Evolutionary conservation across 2,797 vertebrate species (phyloP).

Genomic region (Pseudochromis fuscus): DNA sequence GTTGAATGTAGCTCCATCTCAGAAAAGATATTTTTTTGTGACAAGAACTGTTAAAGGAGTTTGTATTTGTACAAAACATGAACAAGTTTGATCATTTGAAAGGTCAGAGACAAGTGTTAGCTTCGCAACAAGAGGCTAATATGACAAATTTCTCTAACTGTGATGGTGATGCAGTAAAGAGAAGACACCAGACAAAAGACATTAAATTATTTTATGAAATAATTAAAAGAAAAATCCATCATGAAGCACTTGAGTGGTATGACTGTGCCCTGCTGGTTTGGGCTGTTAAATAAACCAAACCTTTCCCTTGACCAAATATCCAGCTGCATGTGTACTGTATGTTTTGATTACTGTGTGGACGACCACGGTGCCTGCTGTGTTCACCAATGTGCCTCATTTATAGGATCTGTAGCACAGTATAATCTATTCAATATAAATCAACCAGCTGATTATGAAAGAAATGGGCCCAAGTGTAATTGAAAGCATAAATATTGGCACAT

Average conservation of each 20-base stretch:
- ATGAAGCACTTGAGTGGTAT: background rate
- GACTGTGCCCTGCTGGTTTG: background rate
- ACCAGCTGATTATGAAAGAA: slow-evolving; percentile 15
- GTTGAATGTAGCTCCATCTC: background rate
- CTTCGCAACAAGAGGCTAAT: slow-evolving; percentile 2
- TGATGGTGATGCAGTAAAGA: background rate
- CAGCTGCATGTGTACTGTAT: slow-evolving; percentile 10
- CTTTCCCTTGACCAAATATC: slow-evolving; percentile 36
- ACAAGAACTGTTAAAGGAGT: background rate
- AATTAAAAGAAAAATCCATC: background rate
- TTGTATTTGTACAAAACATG: slow-evolving; percentile 3
- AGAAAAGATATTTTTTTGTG: background rate
- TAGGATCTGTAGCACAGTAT: background rate
- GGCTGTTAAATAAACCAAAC: slow-evolving; percentile 5
- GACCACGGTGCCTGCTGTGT: slow-evolving; percentile 56
- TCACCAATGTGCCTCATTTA: slow-evolving; percentile 58
- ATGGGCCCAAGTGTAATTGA: slow-evolving; percentile 2
- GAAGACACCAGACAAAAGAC: background rate
- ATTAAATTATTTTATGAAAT: background rate
- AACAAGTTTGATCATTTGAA: slow-evolving; percentile 16
- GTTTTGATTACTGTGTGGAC: slow-evolving; percentile 17
- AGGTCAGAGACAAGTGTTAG: background rate
- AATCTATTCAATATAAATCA: background rate
- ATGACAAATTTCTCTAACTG: background rate
- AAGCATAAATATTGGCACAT: background rate